Percentiles rank a stretch among this genome's conserved stretches.
phyloP scores from a whole-genome alignment of 1,140 invertebrate genomes.

The Brachystomella parvula region DNA sequence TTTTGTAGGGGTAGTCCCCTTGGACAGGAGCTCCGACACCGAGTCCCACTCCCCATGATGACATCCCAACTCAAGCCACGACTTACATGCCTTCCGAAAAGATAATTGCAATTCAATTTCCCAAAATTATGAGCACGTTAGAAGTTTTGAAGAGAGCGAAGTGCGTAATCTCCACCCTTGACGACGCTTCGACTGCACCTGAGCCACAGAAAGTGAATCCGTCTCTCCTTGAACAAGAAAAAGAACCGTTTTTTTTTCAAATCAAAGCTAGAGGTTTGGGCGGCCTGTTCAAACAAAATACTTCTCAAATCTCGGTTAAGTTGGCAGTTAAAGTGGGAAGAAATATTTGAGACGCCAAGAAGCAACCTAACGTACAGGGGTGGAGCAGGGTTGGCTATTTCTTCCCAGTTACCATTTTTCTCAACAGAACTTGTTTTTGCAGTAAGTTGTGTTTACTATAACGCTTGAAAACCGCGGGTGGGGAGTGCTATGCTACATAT shows the following conservation, averaged over 20 bases:
- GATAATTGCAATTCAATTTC: neutral
- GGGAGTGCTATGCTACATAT: too few relatives aligned
- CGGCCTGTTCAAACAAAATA: neutral
- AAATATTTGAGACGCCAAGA: too few relatives aligned
- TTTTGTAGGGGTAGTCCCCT: neutral
- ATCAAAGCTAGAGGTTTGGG: neutral
- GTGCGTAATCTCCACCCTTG: slow-evolving; percentile 24
- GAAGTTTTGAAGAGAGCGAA: slow-evolving; percentile 18
- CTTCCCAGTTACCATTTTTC: too few relatives aligned
- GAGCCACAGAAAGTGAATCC: slow-evolving; percentile 8
- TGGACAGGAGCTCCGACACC: slow-evolving; percentile 3
- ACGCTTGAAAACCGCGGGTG: too few relatives aligned
- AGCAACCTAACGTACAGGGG: too few relatives aligned
- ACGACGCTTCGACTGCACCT: slow-evolving; percentile 32
- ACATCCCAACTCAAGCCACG: neutral
- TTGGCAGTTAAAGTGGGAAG: too few relatives aligned
- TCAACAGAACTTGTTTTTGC: too few relatives aligned
- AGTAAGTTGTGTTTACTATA: too few relatives aligned
- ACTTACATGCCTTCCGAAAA: neutral
- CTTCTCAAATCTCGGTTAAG: too few relatives aligned
- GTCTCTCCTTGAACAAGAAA: neutral
- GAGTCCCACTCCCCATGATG: slow-evolving; percentile 4
- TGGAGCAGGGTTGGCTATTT: too few relatives aligned
- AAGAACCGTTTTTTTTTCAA: neutral
- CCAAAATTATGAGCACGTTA: slow-evolving; percentile 23